phyloP scores from a whole-genome alignment of 2,113 vertebrate genomes.

The Puffinus mauretanicus region DNA sequence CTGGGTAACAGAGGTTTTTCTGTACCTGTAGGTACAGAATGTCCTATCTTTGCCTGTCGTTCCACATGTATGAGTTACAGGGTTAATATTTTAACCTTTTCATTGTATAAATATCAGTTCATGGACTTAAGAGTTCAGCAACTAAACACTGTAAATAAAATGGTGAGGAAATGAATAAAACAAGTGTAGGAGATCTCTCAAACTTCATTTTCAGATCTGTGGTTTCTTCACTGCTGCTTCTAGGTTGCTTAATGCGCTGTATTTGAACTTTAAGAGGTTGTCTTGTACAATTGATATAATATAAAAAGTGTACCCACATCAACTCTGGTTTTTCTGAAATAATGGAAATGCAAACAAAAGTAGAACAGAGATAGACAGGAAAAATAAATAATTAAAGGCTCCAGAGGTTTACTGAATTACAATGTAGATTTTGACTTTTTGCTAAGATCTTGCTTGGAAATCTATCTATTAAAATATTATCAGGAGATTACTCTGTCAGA shows the following conservation, averaged over 20 bases:
- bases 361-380: background rate
- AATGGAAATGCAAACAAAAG: slow-evolving; percentile 40
- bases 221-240: background rate
- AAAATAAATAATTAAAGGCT: slow-evolving; percentile 46
- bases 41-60: background rate
- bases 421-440: slow-evolving; percentile 53
- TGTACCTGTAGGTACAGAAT: background rate
- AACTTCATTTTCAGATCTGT: background rate
- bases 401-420: slow-evolving; percentile 15
- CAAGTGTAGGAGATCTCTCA: background rate
- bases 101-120: background rate
- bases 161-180: background rate
- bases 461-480: slow-evolving; percentile 66
- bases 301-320: background rate
- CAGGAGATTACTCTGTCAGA: slow-evolving; percentile 48
- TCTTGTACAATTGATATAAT: background rate
- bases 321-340: background rate
- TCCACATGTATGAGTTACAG: background rate
- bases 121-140: background rate
- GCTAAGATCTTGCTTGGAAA: slow-evolving; percentile 30
- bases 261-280: background rate
- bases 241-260: background rate
- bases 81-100: background rate
- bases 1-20: background rate
- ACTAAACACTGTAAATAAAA: background rate